Base-by-base conservation (phyloP, 2,797 vertebrate species). In the Spinibarbus caldwelli region DNA sequence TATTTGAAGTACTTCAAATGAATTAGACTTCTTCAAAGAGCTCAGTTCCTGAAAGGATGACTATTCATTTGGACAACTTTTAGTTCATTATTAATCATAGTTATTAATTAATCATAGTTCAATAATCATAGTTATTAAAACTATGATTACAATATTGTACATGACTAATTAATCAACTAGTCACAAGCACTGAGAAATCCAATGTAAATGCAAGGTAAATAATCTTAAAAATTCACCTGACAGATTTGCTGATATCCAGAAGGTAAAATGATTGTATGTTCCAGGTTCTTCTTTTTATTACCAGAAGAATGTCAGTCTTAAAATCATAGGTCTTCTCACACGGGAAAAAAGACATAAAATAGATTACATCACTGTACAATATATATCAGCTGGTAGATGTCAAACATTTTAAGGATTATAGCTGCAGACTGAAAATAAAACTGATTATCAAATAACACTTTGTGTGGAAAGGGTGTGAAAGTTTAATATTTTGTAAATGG, bases 201-300 rank as follows among this genome's bases (percentile, higher is more conserved):
- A 34, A 76, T 6, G 9, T 49, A 23, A 52, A 71, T 67, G 9
- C 11, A 23, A 57, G 34, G 23, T 77, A 19, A 41, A 49, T 26
- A 26, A 36, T 70, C 64, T 26, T n/a, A 23, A 80, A 47, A 41
- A 26, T 36, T 89, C 73, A 96, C 95, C 95, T 95, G 90, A 90
- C 90, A 90, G 90, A 93, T 93, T 92, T 91, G 92, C 87, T 91
- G 91, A 92, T 93, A 93, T 94, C 93, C 93, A 94, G 92, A 87
- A 89, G 90, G 91, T 83, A 86, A 84, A 87, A 36, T 83, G 87
- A 66, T 86, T 62, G 41, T 85, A 84, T 80, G 87, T 85, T 85
- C 86, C 85, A 38, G 89, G 57, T 91, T 84, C 93, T 75, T 79
- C 77, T 85, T 78, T 80, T 76, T 71, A 64, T 23, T 9, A 45